Evolutionary conservation across 2,797 vertebrate genomes (phyloP).

Genomic region (Bryconaethiops microstoma): DNA sequence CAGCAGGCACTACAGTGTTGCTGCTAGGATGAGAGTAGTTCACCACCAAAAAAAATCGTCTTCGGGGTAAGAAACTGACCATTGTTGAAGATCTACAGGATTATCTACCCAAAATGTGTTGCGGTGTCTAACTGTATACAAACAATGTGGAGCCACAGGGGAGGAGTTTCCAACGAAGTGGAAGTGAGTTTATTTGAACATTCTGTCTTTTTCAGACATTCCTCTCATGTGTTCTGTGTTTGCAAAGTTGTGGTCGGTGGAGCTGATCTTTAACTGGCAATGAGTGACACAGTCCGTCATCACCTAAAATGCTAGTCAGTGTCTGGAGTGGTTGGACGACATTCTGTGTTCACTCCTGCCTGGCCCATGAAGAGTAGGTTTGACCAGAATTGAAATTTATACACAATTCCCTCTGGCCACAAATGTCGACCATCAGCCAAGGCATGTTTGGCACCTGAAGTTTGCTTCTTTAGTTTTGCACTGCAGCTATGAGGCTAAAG

Average conservation of each 20-base stretch:
- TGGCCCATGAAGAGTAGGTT: no score
- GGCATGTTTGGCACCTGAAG: not conserved
- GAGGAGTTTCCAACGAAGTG: not conserved
- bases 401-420: no score
- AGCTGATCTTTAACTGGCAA: not conserved
- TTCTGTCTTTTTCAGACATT: not conserved
- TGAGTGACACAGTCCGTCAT: conserved; percentile 24
- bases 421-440: not conserved
- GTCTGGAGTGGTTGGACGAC: not conserved
- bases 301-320: not conserved
- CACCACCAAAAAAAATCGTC: not conserved
- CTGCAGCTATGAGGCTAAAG: no score
- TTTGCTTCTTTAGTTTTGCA: no score
- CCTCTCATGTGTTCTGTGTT: conserved; percentile 6
- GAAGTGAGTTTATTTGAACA: not conserved
- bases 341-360: not conserved
- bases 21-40: not conserved
- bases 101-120: not conserved
- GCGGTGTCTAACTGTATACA: not conserved
- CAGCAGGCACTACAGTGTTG: not conserved
- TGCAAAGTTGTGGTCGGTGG: conserved; percentile 4
- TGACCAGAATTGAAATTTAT: no score
- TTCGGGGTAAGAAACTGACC: not conserved
- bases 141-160: not conserved
- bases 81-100: not conserved